Conservation (phyloP, 2,113 vertebrate genomes). For the Nothoprocta perdicaria region DNA sequence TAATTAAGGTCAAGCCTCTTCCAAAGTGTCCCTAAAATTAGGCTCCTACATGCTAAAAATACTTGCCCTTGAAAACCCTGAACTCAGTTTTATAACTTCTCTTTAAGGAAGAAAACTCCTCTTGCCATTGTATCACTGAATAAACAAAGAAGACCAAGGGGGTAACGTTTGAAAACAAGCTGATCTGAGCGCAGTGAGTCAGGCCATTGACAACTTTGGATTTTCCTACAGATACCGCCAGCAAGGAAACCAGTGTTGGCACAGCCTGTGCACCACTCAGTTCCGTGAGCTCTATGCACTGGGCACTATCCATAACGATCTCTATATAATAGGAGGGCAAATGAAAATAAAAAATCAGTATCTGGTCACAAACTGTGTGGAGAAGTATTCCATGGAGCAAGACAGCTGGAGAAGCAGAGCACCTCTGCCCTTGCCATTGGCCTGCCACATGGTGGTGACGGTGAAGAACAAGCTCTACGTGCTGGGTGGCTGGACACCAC, state of each 20-base stretch:
- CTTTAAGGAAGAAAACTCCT: neutral
- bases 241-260: conserved; percentile 90
- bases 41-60: neutral
- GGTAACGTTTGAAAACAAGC: neutral
- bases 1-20: neutral
- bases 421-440: conserved; percentile 88
- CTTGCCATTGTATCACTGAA: neutral
- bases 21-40: neutral
- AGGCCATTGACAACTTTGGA: neutral
- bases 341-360: conserved; percentile 94
- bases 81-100: neutral
- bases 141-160: neutral
- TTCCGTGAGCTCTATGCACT: conserved; percentile 92
- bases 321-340: conserved; percentile 93
- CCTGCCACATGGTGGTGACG: conserved; percentile 84
- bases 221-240: conserved; percentile 86
- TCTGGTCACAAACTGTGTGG: conserved; percentile 91
- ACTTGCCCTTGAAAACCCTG: neutral
- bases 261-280: conserved; percentile 86
- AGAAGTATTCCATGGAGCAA: conserved; percentile 86
- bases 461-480: conserved; percentile 89
- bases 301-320: conserved; percentile 81
- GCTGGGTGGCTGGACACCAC: conserved; percentile 93
- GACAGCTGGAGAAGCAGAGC: conserved; percentile 88
- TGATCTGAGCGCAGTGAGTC: neutral